These are phyloP conservation scores for Oryctolagus cuniculus DNA, from an alignment of 2,113 vertebrate genomes.

Conservation along the genomic window mOryCun1.1 NC_091442.1:95458001-95458500, in stretches of 20 bases:
- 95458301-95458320: neutral
- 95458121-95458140: neutral
- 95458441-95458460: neutral
- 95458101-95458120: neutral
- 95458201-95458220: neutral
- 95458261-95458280: neutral
- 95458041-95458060: neutral
- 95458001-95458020: constrained; percentile 58
- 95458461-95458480: neutral
- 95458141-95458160: neutral
- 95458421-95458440: neutral
- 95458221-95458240: neutral
- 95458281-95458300: neutral
- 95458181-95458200: neutral
- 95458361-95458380: neutral
- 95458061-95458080: neutral
- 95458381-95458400: neutral
- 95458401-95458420: neutral
- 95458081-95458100: neutral
- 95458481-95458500: neutral
- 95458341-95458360: neutral
- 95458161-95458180: neutral
- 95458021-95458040: neutral
- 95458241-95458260: neutral
- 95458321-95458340: neutral